Evolutionary conservation across 2,113 vertebrate genomes (phyloP).

Genomic region (Cyprinodon tularosa): DNA sequence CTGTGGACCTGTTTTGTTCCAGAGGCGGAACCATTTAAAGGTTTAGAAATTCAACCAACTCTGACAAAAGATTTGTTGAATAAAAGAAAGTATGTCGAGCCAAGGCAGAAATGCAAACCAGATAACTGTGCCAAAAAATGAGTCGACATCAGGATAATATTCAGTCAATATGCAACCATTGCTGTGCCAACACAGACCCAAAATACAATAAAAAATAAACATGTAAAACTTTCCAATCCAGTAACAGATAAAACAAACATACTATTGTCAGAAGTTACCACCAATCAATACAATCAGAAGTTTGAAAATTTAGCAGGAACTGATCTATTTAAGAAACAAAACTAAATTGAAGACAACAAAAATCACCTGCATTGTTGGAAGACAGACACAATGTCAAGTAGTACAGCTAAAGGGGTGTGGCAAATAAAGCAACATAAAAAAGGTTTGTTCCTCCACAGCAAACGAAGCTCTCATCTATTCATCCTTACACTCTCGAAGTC

Average conservation of each 20-base stretch:
- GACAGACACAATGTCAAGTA: neutral
- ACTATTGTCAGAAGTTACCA: neutral
- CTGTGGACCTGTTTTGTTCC: neutral
- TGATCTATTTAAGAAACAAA: neutral
- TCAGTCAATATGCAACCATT: neutral
- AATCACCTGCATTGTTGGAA: neutral
- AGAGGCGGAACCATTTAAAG: neutral
- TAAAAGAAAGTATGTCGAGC: no score
- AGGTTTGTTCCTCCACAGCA: neutral
- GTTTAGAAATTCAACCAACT: neutral
- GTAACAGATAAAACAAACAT: neutral
- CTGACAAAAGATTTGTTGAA: neutral
- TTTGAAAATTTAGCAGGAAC: no score
- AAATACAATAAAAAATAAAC: neutral
- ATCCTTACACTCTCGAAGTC: neutral
- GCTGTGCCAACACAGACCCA: neutral
- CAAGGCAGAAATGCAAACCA: no score
- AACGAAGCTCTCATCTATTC: neutral
- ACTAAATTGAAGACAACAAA: neutral
- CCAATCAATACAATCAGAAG: neutral
- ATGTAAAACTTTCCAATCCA: neutral
- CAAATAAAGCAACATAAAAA: neutral
- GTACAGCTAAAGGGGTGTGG: neutral
- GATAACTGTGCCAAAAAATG: neutral
- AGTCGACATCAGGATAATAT: neutral